These are phyloP conservation scores for Pentamera pediparva DNA, from an alignment of 53 echinoderm and acorn worm species.

Conservation along the genomic window DNA sequence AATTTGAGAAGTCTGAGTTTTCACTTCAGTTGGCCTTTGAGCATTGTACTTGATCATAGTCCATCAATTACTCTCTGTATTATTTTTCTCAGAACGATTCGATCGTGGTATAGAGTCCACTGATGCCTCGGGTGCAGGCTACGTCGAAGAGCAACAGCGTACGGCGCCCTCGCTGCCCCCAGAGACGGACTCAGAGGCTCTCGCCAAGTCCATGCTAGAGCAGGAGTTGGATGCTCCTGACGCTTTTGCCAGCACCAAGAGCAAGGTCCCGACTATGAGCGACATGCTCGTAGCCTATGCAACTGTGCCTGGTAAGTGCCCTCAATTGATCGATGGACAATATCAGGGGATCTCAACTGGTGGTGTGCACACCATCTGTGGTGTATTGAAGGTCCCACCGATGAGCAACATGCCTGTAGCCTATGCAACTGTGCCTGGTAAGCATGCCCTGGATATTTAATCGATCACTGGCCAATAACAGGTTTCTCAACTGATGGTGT, in stretches of 20 bases:
- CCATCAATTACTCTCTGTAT: background rate
- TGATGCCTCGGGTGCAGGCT: conserved; percentile 30
- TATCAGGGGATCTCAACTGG: too few relatives aligned
- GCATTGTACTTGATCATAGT: background rate
- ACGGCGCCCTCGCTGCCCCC: background rate
- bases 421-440: conserved; percentile 95
- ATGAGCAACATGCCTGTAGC: conserved; percentile 89
- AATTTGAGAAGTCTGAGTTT: background rate
- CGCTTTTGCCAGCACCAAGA: conserved; percentile 34
- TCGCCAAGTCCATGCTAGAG: conserved; percentile 53
- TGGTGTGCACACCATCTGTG: too few relatives aligned
- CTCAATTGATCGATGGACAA: too few relatives aligned
- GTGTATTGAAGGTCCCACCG: conserved; percentile 76
- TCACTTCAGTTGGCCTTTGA: background rate
- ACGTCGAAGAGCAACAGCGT: conserved; percentile 7
- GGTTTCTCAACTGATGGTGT: too few relatives aligned
- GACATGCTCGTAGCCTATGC: conserved; percentile 95
- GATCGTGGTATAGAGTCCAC: conserved; percentile 75
- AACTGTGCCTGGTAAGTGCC: conserved; percentile 78
- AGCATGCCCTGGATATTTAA: too few relatives aligned
- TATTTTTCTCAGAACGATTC: conserved; percentile 57
- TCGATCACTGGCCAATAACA: too few relatives aligned
- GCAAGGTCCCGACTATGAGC: conserved; percentile 70
- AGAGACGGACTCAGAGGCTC: conserved; percentile 37
- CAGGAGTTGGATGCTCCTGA: conserved; percentile 69